Evolutionary conservation across 2,888 invertebrate species (phyloP), one percentile per base, ranked within the genome.

Genomic region (Nematopogon swammerdamellus): DNA sequence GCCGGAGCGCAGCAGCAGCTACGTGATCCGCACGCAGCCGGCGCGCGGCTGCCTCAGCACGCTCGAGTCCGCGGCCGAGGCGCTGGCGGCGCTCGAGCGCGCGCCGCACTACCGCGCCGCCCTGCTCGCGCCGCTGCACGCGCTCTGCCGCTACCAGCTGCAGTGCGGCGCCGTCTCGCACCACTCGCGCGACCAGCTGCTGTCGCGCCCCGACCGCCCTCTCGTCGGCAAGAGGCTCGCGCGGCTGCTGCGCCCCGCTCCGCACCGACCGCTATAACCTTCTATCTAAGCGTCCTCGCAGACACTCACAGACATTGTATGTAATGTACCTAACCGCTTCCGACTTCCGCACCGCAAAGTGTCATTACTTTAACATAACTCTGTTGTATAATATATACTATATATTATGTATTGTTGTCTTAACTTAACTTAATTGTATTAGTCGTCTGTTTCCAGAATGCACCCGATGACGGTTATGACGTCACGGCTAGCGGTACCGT

Each of bases 21-120:
- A 96, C 67, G 91, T 94, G 50, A 95, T 97, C 59, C 84, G 96
- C 55, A 96, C 95, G 3, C 96, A 97, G 64, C 96, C 96, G 2
- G 91, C 92, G 3, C 93, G 95, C 67, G 90, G 90, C 19, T 94
- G 95, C 61, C 77, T 97, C 16, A 96, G 95, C 50, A 97, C 96
- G 0, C 72, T 97, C 42, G 94, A 95, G 73, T 90, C 91, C 44
- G 94, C 90, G 8, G 91, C 92, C 1, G 80, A 88, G 62, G 90
- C 91, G 4, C 74, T 97, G 50, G 81, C 90, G 1, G 82, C 89
- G 53, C 67, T 96, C 50, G 96, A 97, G 75, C 74, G 81, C 18
- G 80, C 88, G 60, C 67, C 82, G 25, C 80, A 81, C 53, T 85
- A 90, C 56, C 82, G 82, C 56, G 76, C 88, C 58, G 76, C 82